Percentiles rank a stretch among this genome's conserved stretches.
phyloP scores from a whole-genome alignment of 2,888 invertebrate genomes.

The Plagiodera versicolora region DNA sequence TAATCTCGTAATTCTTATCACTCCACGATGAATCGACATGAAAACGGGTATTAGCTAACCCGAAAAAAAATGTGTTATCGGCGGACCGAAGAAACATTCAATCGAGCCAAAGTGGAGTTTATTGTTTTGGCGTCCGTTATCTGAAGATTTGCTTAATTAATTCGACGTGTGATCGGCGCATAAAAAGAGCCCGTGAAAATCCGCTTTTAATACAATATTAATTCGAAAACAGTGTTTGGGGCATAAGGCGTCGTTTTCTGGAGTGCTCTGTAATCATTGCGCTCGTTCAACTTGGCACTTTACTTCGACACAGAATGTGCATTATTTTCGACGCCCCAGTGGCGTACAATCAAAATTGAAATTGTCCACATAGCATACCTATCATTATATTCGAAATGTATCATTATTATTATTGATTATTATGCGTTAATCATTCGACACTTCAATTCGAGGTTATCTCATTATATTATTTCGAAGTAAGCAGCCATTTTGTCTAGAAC shows the following conservation, averaged over 20 bases:
- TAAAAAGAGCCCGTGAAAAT: slow-evolving; percentile 30
- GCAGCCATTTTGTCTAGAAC: too few relatives aligned
- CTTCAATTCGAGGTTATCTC: too few relatives aligned
- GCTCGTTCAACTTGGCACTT: slow-evolving; percentile 42
- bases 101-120: neutral
- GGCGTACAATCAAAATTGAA: slow-evolving; percentile 14
- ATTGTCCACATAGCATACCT: neutral
- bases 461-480: too few relatives aligned
- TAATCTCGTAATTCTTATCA: too few relatives aligned
- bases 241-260: slow-evolving; percentile 34
- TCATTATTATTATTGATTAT: too few relatives aligned
- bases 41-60: too few relatives aligned
- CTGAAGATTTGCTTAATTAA: slow-evolving; percentile 32
- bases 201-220: slow-evolving; percentile 33
- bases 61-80: too few relatives aligned
- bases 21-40: too few relatives aligned
- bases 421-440: too few relatives aligned
- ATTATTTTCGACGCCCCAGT: slow-evolving; percentile 32
- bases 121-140: slow-evolving; percentile 17
- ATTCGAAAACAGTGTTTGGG: slow-evolving; percentile 34
- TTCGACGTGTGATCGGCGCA: slow-evolving; percentile 33
- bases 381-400: too few relatives aligned
- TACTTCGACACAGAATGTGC: slow-evolving; percentile 45
- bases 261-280: slow-evolving; percentile 40
- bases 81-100: too few relatives aligned